Evolutionary conservation across 2,113 vertebrate species (phyloP).

Genomic region (Otocyon megalotis): DNA sequence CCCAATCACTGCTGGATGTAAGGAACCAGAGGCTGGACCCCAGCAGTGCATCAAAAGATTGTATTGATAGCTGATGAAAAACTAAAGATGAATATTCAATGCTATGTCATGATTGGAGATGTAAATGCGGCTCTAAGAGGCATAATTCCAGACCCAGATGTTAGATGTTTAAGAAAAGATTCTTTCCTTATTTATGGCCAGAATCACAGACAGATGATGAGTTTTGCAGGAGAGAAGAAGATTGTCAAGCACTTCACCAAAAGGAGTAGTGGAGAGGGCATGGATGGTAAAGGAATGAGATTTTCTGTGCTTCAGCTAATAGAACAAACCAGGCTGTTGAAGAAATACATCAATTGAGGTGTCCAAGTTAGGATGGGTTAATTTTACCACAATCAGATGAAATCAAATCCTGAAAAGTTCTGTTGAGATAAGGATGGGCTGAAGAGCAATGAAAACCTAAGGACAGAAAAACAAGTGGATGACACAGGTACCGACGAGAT

Average conservation of each 20-base stretch:
- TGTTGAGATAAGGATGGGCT: background rate
- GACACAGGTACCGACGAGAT: background rate
- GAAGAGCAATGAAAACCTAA: background rate
- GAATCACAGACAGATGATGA: slow-evolving; percentile 20
- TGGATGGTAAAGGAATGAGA: background rate
- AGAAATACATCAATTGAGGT: background rate
- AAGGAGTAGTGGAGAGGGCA: background rate
- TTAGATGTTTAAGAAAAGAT: slow-evolving; percentile 59
- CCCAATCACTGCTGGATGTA: background rate
- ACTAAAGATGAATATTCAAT: slow-evolving; percentile 75
- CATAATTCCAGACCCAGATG: slow-evolving; percentile 44
- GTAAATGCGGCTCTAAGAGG: slow-evolving; percentile 59
- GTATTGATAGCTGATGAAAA: slow-evolving; percentile 74
- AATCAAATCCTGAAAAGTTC: slow-evolving; percentile 31
- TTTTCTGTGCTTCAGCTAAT: background rate
- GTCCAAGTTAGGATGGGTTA: slow-evolving; percentile 27
- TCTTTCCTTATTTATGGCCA: slow-evolving; percentile 64
- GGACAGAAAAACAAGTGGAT: background rate
- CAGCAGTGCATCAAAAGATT: slow-evolving; percentile 56
- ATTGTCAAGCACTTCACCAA: background rate
- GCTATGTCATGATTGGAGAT: slow-evolving; percentile 76
- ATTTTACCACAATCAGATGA: background rate
- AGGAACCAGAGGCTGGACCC: slow-evolving; percentile 36
- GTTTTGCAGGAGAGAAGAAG: background rate
- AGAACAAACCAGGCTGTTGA: background rate